Evolutionary conservation across 2,888 invertebrate species (phyloP), one percentile per base, ranked within the genome.

Genomic region (Xylota segnis): DNA sequence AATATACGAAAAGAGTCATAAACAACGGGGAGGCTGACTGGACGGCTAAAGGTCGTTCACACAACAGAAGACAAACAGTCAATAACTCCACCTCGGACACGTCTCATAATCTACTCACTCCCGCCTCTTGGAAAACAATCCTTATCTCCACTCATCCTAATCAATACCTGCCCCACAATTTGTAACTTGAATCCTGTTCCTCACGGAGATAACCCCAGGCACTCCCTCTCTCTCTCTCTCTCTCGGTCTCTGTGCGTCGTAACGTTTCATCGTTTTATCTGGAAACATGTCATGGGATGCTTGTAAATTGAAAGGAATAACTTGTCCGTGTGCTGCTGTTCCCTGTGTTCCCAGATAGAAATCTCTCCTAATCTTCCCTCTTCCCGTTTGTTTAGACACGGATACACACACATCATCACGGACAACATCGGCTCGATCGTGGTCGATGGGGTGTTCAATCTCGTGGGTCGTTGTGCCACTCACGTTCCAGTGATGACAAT

Each of bases 401-500:
- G n/a, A 66, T 47, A 66, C 2, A 40, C 16, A 18, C 66, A 40
- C 34, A 66, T 50, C 66, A 83, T 71, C 75, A 75, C 63, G 71
- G 58, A 40, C 37, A 63, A 16, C 56, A 43, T 40, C n/a, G 23
- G 10, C 23, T 23, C 23, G 23, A 23, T 23, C 14, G 34, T 65
- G 23, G 54, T 34, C 16, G 59, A 43, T 66, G 71, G 34, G 71
- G 34, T 79, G 58, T 65, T 58, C 72, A 58, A 72, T 72, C 81
- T 76, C 71, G 81, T 76, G 61, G 86, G 86, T 71, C 71, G 81
- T 72, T 68, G 71, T 81, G 81, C 81, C 81, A 81, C 75, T 86
- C 86, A 86, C 86, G 81, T 86, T 77, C 71, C 82, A 76, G 52
- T 32, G 76, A 68, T 76, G 86, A 81, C 81, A 86, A 86, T 86